Base-by-base conservation (phyloP, 2,797 vertebrate species). In the Hipposideros larvatus region DNA sequence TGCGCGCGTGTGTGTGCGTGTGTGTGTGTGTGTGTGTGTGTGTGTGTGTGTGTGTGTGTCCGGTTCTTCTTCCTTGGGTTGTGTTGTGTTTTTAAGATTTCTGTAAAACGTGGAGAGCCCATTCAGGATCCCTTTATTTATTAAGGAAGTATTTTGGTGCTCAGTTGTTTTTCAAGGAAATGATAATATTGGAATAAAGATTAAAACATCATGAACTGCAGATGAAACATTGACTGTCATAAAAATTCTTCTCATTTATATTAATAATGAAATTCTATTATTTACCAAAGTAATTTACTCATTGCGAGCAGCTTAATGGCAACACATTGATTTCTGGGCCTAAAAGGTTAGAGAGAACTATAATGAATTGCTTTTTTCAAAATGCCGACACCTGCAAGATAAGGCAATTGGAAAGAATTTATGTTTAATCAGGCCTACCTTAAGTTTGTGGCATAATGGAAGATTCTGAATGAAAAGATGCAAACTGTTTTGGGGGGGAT, bases 261-360 rank as follows among this genome's bases (percentile, higher is more conserved):
- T 95, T 96, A 97, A 96, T 94, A 89, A 59, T 91, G 90, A 95
- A 97, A 96, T 96, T 93, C 73, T 96, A 21, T 96, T 96, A 97
- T 95, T 96, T 96, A 86, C 91, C 70, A 78, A 95, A 83, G 90
- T 94, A 84, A 98, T 96, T 95, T 97, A 90, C 87, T 94, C 96
- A 90, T 85, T 74, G 87, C 88, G 90, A 93, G 96, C 89, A 93
- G n/a, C 92, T 75, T 90, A 80, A 95, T 94, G 95, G 94, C 65
- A 87, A 71, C 43, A 5, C 93, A 95, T 96, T 97, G 97, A 98
- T 98, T 98, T 85, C 94, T 97, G 93, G 97, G 96, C 96, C 97
- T 96, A 61, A 83, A 95, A 97, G 98, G 87, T 98, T 97, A 96
- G 94, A 86, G 87, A 89, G 97, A 98, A 96, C 96, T 91, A 37